Conservation (phyloP, 1,140 invertebrate genomes). For the Drosophila willistoni region DNA sequence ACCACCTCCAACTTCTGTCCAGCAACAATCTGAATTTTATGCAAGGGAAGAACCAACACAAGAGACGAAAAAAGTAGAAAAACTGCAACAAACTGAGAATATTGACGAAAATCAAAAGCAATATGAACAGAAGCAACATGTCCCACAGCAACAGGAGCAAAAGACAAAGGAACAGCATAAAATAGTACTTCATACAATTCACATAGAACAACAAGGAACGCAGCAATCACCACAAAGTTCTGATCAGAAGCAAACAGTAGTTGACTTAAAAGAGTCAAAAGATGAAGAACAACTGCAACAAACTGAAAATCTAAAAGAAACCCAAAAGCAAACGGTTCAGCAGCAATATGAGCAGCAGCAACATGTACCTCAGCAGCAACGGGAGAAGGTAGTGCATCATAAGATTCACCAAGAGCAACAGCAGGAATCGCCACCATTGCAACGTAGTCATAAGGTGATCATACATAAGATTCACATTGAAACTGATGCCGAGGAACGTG, state of each 20-base stretch:
- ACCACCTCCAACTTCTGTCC: too few species aligned
- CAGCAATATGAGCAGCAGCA: neutral
- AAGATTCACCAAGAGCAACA: neutral
- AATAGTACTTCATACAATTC: neutral
- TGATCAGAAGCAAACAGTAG: too few species aligned
- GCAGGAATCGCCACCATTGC: constrained; percentile 23
- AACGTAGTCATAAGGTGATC: constrained; percentile 69
- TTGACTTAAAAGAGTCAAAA: neutral
- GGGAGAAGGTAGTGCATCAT: neutral
- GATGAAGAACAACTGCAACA: neutral
- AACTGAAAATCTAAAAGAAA: neutral
- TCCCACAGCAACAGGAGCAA: neutral
- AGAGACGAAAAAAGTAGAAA: neutral
- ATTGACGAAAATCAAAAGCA: too few species aligned
- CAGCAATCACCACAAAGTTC: neutral
- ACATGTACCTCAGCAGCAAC: neutral
- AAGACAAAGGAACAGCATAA: neutral
- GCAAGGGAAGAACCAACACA: neutral
- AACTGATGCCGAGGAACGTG: constrained; percentile 43
- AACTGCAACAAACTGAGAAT: neutral
- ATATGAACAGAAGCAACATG: neutral
- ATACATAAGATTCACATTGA: constrained; percentile 74
- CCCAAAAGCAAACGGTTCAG: neutral
- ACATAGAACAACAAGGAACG: neutral
- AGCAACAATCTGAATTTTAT: too few species aligned